Conservation (phyloP, 2,113 vertebrate genomes). For the Bostrychus sinensis region DNA sequence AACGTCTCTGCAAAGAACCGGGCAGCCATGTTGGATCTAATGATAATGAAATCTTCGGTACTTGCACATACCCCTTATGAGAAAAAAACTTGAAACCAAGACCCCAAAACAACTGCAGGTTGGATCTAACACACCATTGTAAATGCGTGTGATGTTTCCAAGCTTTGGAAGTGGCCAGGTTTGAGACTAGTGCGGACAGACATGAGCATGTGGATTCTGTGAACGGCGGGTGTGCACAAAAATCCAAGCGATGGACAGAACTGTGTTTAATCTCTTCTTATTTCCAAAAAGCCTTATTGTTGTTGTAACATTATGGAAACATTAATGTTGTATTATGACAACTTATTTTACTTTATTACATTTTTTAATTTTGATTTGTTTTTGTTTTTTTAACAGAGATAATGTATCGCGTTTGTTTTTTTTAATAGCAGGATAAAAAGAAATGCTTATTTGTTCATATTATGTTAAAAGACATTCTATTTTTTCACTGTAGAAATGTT, state of each 20-base stretch:
- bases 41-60: conserved; percentile 42
- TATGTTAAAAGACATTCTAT: conserved; percentile 95
- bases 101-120: conserved; percentile 52
- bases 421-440: conserved; percentile 69
- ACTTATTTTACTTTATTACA: conserved; percentile 74
- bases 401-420: conserved; percentile 72
- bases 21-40: conserved; percentile 50
- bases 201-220: conserved; percentile 46
- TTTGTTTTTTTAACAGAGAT: conserved; percentile 81
- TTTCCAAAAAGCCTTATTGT: conserved; percentile 87
- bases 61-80: conserved; percentile 51
- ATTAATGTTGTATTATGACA: conserved; percentile 77
- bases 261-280: conserved; percentile 80
- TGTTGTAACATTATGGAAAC: conserved; percentile 79
- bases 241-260: conserved; percentile 67
- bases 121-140: conserved; percentile 41
- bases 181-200: conserved; percentile 40
- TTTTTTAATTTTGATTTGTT: conserved; percentile 72
- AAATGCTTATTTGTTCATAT: conserved; percentile 90
- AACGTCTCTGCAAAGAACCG: conserved; percentile 32
- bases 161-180: conserved; percentile 38
- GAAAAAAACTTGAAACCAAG: conserved; percentile 49
- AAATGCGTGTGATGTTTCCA: conserved; percentile 35
- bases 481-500: conserved; percentile 93
- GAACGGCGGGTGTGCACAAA: conserved; percentile 58